Evolutionary conservation across 2,113 vertebrate species (phyloP).

Genomic region (Sylvia atricapilla): DNA sequence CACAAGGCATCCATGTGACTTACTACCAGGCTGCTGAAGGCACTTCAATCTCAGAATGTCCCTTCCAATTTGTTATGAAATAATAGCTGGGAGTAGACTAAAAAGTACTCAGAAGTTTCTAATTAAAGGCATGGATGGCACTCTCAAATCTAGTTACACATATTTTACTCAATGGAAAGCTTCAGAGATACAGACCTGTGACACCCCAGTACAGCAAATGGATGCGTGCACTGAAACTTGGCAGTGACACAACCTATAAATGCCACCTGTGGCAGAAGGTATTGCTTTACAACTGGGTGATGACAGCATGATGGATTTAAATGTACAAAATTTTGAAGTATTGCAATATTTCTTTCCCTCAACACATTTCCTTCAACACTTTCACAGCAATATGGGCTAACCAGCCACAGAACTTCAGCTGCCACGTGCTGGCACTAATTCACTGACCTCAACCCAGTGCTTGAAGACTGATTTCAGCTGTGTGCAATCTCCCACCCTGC

Average conservation of each 20-base stretch:
- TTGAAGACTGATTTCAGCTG: background rate
- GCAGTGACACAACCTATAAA: background rate
- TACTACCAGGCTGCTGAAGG: background rate
- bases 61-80: background rate
- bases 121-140: background rate
- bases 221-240: background rate
- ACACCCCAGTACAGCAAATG: background rate
- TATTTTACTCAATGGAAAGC: background rate
- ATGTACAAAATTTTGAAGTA: background rate
- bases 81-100: background rate
- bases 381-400: background rate
- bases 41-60: background rate
- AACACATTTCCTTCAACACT: background rate
- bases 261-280: accelerated
- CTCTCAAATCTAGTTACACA: background rate
- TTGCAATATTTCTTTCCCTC: background rate
- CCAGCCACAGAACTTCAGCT: background rate
- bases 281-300: background rate
- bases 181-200: background rate
- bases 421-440: background rate
- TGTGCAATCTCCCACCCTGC: background rate
- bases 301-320: background rate
- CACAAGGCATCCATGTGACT: background rate
- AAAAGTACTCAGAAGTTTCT: background rate
- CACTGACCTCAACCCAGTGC: background rate